Conservation (phyloP, 2,113 vertebrate genomes). For the Dipodomys spectabilis region DNA sequence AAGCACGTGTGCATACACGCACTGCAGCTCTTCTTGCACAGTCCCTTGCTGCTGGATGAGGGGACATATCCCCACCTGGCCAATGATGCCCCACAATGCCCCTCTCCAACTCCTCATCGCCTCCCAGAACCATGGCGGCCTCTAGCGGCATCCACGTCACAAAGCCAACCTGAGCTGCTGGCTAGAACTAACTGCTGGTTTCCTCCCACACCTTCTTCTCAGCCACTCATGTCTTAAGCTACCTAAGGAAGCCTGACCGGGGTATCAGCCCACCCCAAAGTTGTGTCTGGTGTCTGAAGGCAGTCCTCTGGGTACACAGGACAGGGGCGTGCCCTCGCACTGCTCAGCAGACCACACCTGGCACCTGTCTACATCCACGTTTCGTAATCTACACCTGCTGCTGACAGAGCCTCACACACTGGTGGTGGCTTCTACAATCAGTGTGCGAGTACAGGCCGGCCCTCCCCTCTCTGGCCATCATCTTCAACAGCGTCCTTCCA, state of each 20-base stretch:
- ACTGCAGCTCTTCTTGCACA: too few species aligned
- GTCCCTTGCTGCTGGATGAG: too few species aligned
- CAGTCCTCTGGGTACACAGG: conserved; percentile 3
- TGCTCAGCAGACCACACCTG: conserved; percentile 2
- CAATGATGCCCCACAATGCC: too few species aligned
- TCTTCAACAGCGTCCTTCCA: neutral
- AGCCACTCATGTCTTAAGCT: neutral
- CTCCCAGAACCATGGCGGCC: neutral
- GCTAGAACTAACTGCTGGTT: neutral
- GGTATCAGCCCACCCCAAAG: neutral
- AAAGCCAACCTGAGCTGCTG: neutral
- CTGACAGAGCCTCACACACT: neutral
- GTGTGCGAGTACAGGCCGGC: too few species aligned
- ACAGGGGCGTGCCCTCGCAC: conserved; percentile 38
- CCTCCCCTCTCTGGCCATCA: neutral
- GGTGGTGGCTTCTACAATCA: too few species aligned
- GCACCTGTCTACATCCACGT: too few species aligned
- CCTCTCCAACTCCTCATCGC: neutral
- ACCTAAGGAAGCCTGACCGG: neutral
- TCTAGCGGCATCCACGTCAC: neutral
- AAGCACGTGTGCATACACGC: too few species aligned
- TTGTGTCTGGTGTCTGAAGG: rapidly evolving
- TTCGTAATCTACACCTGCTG: neutral
- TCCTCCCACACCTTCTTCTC: neutral
- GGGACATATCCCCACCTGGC: too few species aligned